Evolutionary conservation across 2,888 invertebrate species (phyloP), one percentile per base, ranked within the genome.

Genomic region (Sarcophaga carnaria): DNA sequence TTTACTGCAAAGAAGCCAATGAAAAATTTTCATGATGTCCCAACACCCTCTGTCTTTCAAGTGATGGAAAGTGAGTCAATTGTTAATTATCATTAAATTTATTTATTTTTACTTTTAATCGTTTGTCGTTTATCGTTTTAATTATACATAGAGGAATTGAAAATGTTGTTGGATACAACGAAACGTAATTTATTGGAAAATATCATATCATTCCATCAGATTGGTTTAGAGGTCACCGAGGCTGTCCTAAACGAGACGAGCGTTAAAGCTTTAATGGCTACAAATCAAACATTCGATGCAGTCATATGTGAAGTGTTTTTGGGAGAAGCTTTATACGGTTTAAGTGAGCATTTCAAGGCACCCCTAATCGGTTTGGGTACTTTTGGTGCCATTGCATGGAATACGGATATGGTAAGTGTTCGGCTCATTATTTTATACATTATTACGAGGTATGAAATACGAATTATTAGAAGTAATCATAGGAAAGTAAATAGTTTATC

Each of bases 211-310:
- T 91, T 92, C 69, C 90, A 92, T 81, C 72, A 89, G 0, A 89
- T 92, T 88, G 93, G 93, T 4, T 0, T 92, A 2, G 27, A 85
- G 3, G 75, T 92, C 4, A 91, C 91, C 0, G 89, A 91, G 10
- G 12, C 54, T 0, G 71, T 92, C 14, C 80, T 93, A 0, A 70
- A 84, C 4, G 91, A 93, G n/a, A 85, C 90, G 0, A 20, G 37
- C 0, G 85, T 93, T 3, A 72, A 90, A 45, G 83, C 90, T 10
- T 80, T 93, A 0, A 76, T 90, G 27, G 79, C 88, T 4, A 92
- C 93, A 0, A 92, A 94, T 72, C 90, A 91, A 79, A 91, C 91
- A 4, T 94, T 92, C 60, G 94, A 94, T 87, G 90, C 93, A 0
- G 91, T 94, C 10, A 91, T 94, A 10, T 88, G 90, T 71, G 94